Evolutionary conservation across 1,140 invertebrate genomes (phyloP).

Genomic region (Ips typographus): DNA sequence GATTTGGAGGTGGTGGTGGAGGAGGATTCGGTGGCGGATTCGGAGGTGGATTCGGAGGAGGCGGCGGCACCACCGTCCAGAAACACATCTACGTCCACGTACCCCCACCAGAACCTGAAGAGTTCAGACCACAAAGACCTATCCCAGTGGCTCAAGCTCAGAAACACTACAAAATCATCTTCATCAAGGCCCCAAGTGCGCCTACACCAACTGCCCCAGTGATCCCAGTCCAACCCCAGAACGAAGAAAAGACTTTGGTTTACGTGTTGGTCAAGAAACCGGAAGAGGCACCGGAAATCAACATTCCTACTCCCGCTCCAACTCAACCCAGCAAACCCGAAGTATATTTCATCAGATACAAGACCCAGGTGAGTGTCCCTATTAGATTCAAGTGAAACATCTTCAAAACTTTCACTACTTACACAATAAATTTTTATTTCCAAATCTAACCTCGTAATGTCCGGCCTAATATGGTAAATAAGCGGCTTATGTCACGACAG

Average conservation of each 20-base stretch:
- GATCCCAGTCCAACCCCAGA: constrained; percentile 75
- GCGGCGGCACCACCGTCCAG: constrained; percentile 65
- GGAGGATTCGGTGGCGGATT: constrained; percentile 38
- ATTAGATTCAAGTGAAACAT: background rate
- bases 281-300: constrained; percentile 76
- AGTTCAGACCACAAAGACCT: constrained; percentile 65
- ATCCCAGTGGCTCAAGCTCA: constrained; percentile 65
- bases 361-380: constrained; percentile 62
- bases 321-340: constrained; percentile 83
- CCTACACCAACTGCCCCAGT: constrained; percentile 76
- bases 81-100: constrained; percentile 88
- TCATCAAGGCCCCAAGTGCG: constrained; percentile 85
- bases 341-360: constrained; percentile 88
- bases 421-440: background rate
- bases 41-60: constrained; percentile 47
- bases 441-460: background rate
- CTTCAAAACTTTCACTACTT: no score
- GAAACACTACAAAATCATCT: constrained; percentile 89
- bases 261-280: constrained; percentile 90
- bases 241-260: constrained; percentile 86
- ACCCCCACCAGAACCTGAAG: constrained; percentile 65
- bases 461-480: background rate
- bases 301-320: constrained; percentile 74
- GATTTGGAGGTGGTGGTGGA: constrained; percentile 39
- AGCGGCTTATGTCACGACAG: constrained; percentile 11